phyloP scores from a whole-genome alignment of 1,140 invertebrate species.

The Drosophila lini region DNA sequence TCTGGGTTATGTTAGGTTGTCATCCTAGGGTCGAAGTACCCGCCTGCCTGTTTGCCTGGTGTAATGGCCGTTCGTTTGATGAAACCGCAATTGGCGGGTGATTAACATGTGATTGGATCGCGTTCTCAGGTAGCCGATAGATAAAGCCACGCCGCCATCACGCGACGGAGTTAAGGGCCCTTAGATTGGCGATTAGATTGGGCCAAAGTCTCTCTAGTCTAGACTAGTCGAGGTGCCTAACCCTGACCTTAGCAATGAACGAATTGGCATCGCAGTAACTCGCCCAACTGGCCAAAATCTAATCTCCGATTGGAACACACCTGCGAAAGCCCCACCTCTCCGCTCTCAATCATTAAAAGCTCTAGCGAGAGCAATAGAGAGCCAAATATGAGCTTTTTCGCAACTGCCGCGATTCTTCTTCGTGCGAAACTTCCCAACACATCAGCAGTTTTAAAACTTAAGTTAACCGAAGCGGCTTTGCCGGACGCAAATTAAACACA shows the following conservation, averaged over 20 bases:
- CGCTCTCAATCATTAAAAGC: constrained; percentile 8
- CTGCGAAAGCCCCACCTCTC: constrained; percentile 27
- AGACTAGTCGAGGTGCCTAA: constrained; percentile 27
- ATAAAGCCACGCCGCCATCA: constrained; percentile 12
- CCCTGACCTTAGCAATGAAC: constrained; percentile 53
- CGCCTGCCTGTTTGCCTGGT: background rate
- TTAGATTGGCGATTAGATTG: constrained; percentile 18
- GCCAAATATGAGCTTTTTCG: constrained; percentile 14
- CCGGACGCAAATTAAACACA: constrained; percentile 6
- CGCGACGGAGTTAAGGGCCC: constrained; percentile 9
- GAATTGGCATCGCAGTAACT: constrained; percentile 7
- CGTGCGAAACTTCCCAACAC: constrained; percentile 23
- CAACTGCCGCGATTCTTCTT: constrained; percentile 26
- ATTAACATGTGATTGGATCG: constrained; percentile 30
- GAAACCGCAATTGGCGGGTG: constrained; percentile 31
- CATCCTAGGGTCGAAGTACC: constrained; percentile 13
- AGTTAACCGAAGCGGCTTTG: constrained; percentile 24
- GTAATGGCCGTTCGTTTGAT: constrained; percentile 13
- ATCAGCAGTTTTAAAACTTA: constrained; percentile 43
- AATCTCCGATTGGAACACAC: constrained; percentile 31
- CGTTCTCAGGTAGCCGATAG: background rate
- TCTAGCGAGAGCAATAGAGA: constrained; percentile 7
- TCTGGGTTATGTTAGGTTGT: background rate
- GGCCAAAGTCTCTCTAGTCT: constrained; percentile 29
- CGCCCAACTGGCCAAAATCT: constrained; percentile 20